Percentiles rank a stretch among this genome's conserved stretches.
Evolutionary conservation across 2,113 vertebrate genomes (phyloP).

Genomic region (Stictonetta naevosa): DNA sequence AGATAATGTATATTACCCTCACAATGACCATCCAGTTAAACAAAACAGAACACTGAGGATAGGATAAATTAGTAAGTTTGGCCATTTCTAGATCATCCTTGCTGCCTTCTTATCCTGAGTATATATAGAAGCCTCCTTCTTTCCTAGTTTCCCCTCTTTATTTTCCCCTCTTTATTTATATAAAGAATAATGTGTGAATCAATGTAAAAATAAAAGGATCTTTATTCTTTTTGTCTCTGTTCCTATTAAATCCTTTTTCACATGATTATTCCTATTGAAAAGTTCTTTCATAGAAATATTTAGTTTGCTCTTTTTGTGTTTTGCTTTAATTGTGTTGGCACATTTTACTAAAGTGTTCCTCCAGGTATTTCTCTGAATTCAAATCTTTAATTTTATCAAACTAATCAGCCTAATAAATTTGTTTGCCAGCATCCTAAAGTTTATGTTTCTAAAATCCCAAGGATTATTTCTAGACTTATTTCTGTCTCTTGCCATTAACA

Average conservation of each 20-base stretch:
- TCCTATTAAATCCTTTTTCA: background rate
- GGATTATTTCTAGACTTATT: background rate
- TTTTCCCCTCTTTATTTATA: background rate
- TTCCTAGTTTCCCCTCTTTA: background rate
- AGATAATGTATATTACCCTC: background rate
- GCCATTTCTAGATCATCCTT: background rate
- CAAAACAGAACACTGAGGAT: rapidly evolving
- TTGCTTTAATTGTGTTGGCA: background rate
- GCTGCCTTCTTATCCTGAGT: background rate
- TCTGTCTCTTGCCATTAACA: background rate
- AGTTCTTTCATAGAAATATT: background rate
- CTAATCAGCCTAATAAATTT: background rate
- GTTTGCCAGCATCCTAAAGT: background rate
- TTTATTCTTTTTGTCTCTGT: background rate
- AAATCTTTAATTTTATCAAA: background rate
- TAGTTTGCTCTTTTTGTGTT: background rate
- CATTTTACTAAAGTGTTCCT: background rate
- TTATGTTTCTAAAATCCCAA: background rate
- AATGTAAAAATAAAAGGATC: background rate
- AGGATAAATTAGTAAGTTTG: background rate
- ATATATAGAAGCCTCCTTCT: background rate
- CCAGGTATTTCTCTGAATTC: background rate
- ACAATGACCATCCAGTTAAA: background rate
- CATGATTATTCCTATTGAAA: background rate
- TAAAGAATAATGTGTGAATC: background rate